Conservation (phyloP, 2,888 invertebrate genomes). For the Synergus laeviventris region DNA sequence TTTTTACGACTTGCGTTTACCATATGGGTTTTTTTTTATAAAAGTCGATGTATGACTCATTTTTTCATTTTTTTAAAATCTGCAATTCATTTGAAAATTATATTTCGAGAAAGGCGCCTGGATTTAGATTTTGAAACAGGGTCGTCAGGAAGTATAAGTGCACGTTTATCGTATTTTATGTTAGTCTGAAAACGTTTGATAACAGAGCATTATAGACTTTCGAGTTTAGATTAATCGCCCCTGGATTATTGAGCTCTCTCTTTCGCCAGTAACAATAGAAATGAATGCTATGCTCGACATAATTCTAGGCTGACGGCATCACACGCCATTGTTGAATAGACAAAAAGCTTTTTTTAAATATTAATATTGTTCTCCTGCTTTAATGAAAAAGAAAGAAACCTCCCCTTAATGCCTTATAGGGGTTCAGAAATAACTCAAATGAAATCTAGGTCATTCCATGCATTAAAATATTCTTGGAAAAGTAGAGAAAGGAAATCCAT, state of each 20-base stretch:
- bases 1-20: no score
- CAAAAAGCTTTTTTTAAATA: constrained; percentile 25
- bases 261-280: constrained; percentile 33
- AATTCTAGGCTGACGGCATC: constrained; percentile 33
- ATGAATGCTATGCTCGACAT: constrained; percentile 24
- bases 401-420: constrained; percentile 1
- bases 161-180: constrained; percentile 30
- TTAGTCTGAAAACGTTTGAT: constrained; percentile 18
- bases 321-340: constrained; percentile 36
- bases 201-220: constrained; percentile 33
- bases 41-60: no score
- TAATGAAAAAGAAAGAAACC: constrained; percentile 29
- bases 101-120: background rate
- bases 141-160: background rate
- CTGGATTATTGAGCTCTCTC: constrained; percentile 33
- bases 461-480: background rate
- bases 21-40: no score
- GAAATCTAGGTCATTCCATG: constrained; percentile 5
- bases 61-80: no score
- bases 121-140: background rate
- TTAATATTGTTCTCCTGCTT: constrained; percentile 25
- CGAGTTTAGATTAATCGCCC: constrained; percentile 31
- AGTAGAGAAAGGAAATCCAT: background rate
- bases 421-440: constrained; percentile 2
- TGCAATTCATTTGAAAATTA: no score